Evolutionary conservation across 2,888 invertebrate genomes (phyloP), one percentile per base, ranked within the genome.

Genomic region (Papilio elwesi): DNA sequence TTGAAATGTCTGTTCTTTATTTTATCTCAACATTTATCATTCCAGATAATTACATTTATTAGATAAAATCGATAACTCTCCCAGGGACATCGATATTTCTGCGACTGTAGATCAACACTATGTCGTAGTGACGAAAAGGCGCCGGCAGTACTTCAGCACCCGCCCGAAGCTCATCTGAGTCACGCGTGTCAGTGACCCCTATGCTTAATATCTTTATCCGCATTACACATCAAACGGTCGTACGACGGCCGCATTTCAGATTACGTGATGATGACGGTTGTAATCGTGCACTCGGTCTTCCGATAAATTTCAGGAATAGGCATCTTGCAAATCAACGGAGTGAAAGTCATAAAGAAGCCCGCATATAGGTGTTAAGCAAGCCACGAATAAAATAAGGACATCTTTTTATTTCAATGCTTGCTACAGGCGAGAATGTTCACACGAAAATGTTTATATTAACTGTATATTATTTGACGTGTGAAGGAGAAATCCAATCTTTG

Each of bases 111-210:
- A 48, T 48, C 90, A 91, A 83, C 26, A 74, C 76, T 87, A 85
- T 88, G 88, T 89, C 88, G 88, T 91, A 89, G 86, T 90, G 90
- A 91, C 90, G 91, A 91, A 90, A 91, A 92, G 90, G 91, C 89
- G 91, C 89, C 88, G 88, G 90, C 90, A 90, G 89, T 87, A 85
- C 88, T 90, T 88, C 86, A 88, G 87, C 80, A 79, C 78, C 77
- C 78, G 75, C 76, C 57, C 59, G 77, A 82, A 82, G 82, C 86
- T 84, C 84, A 81, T 86, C 89, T 88, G 91, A 91, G 88, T 90
- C 83, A 78, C 86, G 90, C 84, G 83, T 91, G 89, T 91, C 90
- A 88, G 81, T 79, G 91, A 85, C 85, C 87, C 76, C 77, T 81
- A 79, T 85, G 70, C 76, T 77, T 71, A 67, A 66, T 71, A 59